These are phyloP conservation scores for Acrobasis repandana DNA, from an alignment of 2,888 invertebrate species.

Conservation along the genomic window DNA sequence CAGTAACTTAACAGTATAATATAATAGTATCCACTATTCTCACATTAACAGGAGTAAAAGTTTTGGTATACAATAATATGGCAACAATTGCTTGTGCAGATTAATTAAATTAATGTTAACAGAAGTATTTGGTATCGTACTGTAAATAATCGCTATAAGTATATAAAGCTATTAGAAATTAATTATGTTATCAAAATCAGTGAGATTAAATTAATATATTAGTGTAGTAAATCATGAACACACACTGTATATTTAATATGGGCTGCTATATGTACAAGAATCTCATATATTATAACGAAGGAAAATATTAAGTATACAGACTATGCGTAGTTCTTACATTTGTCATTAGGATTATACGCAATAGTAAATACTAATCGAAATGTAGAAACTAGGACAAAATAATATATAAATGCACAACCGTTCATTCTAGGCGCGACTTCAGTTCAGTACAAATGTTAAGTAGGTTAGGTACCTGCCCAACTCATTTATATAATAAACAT, in stretches of 20 bases:
- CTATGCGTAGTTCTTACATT: conserved; percentile 44
- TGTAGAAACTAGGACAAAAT: conserved; percentile 57
- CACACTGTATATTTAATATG: conserved; percentile 64
- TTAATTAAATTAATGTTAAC: conserved; percentile 43
- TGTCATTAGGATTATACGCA: conserved; percentile 61
- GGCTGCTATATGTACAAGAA: conserved; percentile 51
- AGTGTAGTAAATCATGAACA: conserved; percentile 57
- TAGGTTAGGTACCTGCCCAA: not conserved
- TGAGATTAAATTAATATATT: conserved; percentile 78
- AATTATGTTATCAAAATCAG: conserved; percentile 77
- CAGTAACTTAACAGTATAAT: conserved; percentile 26
- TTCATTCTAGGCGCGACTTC: conserved; percentile 40
- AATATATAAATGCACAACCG: conserved; percentile 67
- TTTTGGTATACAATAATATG: conserved; percentile 33
- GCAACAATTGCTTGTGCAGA: conserved; percentile 49
- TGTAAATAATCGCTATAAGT: conserved; percentile 76
- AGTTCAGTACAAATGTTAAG: conserved; percentile 24
- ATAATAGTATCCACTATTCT: conserved; percentile 28
- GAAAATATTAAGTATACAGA: conserved; percentile 64
- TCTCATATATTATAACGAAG: conserved; percentile 49
- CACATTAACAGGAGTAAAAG: conserved; percentile 22
- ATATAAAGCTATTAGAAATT: conserved; percentile 69
- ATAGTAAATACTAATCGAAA: conserved; percentile 58
- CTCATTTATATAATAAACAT: no score
- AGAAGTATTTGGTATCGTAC: conserved; percentile 52